Conservation (phyloP, 2,797 vertebrate species). For the Knipowitschia caucasica region DNA sequence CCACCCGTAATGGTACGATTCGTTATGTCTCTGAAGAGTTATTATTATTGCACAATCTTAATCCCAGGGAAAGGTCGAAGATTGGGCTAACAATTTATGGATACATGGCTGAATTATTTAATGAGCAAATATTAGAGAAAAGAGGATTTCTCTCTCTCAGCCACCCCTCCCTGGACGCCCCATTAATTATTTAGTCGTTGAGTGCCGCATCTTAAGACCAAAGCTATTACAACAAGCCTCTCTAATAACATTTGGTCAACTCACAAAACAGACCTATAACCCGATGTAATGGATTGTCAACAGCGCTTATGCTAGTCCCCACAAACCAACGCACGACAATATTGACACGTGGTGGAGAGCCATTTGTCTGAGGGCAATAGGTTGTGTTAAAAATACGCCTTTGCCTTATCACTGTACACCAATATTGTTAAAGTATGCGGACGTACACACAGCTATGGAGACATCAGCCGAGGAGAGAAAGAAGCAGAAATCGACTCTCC, state of each 20-base stretch:
- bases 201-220: slow-evolving; percentile 54
- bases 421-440: not conserved
- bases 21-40: slow-evolving; percentile 68
- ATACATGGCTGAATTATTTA: slow-evolving; percentile 66
- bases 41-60: slow-evolving; percentile 67
- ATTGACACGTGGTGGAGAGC: slow-evolving; percentile 12
- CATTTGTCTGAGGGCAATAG: not conserved
- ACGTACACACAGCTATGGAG: slow-evolving; percentile 17
- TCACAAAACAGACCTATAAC: slow-evolving; percentile 35
- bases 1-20: slow-evolving; percentile 62
- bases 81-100: slow-evolving; percentile 72
- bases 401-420: not conserved
- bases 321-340: slow-evolving; percentile 16
- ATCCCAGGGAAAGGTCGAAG: slow-evolving; percentile 65
- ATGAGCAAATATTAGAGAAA: slow-evolving; percentile 62
- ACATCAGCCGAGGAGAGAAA: slow-evolving; percentile 25
- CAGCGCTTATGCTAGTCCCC: slow-evolving; percentile 18
- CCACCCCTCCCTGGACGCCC: slow-evolving; percentile 31
- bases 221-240: slow-evolving; percentile 63
- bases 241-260: slow-evolving; percentile 59
- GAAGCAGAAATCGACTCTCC: slow-evolving; percentile 36
- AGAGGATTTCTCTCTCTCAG: slow-evolving; percentile 24
- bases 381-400: not conserved
- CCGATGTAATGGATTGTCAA: slow-evolving; percentile 55
- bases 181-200: slow-evolving; percentile 67